phyloP scores from a whole-genome alignment of 2,797 vertebrate species.

The Notoglanidium macrostoma region DNA sequence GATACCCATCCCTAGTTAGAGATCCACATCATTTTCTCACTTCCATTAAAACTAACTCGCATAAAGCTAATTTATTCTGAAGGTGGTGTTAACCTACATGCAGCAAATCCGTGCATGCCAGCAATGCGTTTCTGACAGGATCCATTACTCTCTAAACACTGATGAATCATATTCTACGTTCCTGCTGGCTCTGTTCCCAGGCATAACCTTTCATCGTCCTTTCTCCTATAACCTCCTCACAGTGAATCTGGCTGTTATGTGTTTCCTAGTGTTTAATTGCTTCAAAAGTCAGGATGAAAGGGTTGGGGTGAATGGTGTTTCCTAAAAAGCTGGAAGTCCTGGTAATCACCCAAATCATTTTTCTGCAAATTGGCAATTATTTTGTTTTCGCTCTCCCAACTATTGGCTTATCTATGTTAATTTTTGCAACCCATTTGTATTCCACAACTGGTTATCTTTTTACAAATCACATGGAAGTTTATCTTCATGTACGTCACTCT shows the following conservation, averaged over 20 bases:
- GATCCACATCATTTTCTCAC: neutral
- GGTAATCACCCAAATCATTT: neutral
- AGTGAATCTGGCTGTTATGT: neutral
- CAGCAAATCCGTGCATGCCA: conserved; percentile 2
- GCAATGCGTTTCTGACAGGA: conserved; percentile 35
- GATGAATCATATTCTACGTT: conserved; percentile 52
- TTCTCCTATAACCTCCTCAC: conserved; percentile 22
- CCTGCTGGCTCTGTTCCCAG: conserved; percentile 53
- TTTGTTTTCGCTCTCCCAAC: too few relatives aligned
- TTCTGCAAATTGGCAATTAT: neutral
- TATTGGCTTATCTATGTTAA: too few relatives aligned
- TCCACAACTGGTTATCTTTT: too few relatives aligned
- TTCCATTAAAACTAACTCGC: neutral
- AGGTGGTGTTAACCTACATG: conserved; percentile 5
- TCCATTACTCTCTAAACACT: conserved; percentile 45
- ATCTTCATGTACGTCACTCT: neutral
- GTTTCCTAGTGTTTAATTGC: neutral
- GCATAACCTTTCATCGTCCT: conserved; percentile 25
- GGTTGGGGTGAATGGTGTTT: neutral
- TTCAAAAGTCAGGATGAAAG: neutral
- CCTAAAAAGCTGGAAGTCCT: neutral
- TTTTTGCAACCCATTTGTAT: too few relatives aligned
- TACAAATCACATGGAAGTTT: neutral
- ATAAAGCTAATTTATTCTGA: conserved; percentile 1
- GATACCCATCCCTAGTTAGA: neutral